Evolutionary conservation across 2,113 vertebrate genomes (phyloP).

Genomic region (Chloroceryle aenea): DNA sequence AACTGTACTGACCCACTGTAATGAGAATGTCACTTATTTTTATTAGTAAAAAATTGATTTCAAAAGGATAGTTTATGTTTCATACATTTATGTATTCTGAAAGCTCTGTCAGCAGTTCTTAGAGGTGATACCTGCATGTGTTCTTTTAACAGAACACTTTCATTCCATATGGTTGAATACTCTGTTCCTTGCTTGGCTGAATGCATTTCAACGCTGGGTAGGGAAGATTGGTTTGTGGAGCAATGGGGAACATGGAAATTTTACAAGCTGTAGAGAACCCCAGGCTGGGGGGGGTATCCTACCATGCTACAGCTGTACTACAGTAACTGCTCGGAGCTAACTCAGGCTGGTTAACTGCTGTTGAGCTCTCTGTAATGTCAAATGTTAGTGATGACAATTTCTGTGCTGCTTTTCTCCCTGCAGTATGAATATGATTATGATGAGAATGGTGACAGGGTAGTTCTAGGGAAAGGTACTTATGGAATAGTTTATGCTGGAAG

Average conservation of each 20-base stretch:
- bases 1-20: not conserved
- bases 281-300: not conserved
- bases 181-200: not conserved
- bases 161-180: not conserved
- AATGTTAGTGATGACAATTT: not conserved
- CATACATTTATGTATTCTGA: not conserved
- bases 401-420: conserved; percentile 31
- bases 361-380: not conserved
- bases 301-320: not conserved
- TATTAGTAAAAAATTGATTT: not conserved
- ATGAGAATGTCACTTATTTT: not conserved
- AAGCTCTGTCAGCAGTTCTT: not conserved
- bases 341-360: not conserved
- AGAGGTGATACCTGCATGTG: not conserved
- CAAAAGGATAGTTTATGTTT: not conserved
- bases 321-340: not conserved
- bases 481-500: conserved; percentile 83
- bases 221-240: not conserved
- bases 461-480: conserved; percentile 82
- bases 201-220: not conserved
- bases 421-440: conserved; percentile 85
- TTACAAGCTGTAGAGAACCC: not conserved
- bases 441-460: conserved; percentile 75
- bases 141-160: not conserved
- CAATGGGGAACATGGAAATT: not conserved